These are phyloP conservation scores for Anas bernieri DNA, from an alignment of 2,797 vertebrate genomes.

Conservation along the genomic window DNA sequence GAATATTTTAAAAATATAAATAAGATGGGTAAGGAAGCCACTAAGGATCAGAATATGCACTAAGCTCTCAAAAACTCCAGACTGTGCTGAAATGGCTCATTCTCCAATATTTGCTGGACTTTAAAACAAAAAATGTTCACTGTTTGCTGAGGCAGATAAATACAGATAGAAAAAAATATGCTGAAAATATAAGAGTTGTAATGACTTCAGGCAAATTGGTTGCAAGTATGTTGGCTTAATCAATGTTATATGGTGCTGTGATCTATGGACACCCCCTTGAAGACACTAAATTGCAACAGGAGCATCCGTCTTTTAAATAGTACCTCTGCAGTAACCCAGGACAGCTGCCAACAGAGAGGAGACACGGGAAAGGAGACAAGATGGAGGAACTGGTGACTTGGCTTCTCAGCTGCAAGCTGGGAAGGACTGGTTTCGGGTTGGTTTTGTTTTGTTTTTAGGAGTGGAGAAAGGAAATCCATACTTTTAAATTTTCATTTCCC, in stretches of 20 bases:
- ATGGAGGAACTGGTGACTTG: not conserved
- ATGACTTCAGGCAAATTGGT: not conserved
- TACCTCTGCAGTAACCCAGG: not conserved
- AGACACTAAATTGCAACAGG: not conserved
- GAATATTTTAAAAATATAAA: constrained; percentile 10
- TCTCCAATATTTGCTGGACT: not conserved
- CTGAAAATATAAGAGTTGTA: not conserved
- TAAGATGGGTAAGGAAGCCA: not conserved
- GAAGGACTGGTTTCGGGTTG: not conserved
- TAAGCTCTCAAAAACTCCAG: not conserved
- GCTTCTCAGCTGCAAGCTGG: not conserved
- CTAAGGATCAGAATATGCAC: not conserved
- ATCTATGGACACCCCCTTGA: not conserved
- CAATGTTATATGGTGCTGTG: not conserved
- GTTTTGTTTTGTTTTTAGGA: not conserved
- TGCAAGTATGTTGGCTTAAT: not conserved
- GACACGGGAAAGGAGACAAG: not conserved
- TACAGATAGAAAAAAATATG: not conserved
- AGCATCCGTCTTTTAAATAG: not conserved
- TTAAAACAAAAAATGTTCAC: not conserved
- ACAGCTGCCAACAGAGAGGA: not conserved
- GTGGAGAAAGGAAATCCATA: not conserved
- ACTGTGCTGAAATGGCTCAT: not conserved
- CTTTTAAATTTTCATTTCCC: not conserved
- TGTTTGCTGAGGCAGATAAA: not conserved